phyloP scores from a whole-genome alignment of 2,113 vertebrate genomes.

The Paraplagusia blochii region DNA sequence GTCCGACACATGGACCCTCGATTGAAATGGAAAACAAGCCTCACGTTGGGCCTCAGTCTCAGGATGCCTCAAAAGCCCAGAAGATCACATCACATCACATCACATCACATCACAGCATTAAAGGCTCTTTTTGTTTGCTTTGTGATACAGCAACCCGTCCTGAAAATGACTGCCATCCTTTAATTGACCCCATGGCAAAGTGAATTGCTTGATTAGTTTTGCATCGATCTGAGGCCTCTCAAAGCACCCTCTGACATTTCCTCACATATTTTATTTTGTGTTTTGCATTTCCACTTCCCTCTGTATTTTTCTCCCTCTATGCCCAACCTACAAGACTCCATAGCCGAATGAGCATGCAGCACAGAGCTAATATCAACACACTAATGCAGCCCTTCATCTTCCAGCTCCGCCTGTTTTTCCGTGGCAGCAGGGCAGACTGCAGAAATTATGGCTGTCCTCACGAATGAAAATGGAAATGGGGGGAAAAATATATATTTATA shows the following conservation, averaged over 20 bases:
- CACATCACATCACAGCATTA: neutral
- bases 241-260: constrained; percentile 44
- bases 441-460: constrained; percentile 57
- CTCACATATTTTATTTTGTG: constrained; percentile 29
- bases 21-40: too few relatives aligned
- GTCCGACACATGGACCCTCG: too few relatives aligned
- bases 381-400: constrained; percentile 60
- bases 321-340: neutral
- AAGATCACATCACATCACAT: neutral
- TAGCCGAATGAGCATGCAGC: constrained; percentile 32
- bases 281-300: constrained; percentile 9
- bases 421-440: constrained; percentile 16
- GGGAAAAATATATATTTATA: neutral
- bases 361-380: constrained; percentile 32
- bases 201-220: constrained; percentile 62
- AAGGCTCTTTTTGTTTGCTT: constrained; percentile 15
- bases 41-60: too few relatives aligned
- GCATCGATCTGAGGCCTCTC: constrained; percentile 57
- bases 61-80: too few relatives aligned
- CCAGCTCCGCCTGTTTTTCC: constrained; percentile 20
- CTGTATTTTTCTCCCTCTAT: too few relatives aligned
- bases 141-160: neutral
- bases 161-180: constrained; percentile 20
- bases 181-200: constrained; percentile 61
- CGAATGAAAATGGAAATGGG: constrained; percentile 44